Evolutionary conservation across 1,140 invertebrate species (phyloP).

Genomic region (Caenorhabditis elegans): WBcel235 BX284603.4:7592001-7592500

Average conservation of each 20-base stretch:
- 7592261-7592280: constrained; percentile 70
- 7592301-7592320: constrained; percentile 73
- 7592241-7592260: constrained; percentile 54
- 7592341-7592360: constrained; percentile 63
- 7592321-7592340: constrained; percentile 69
- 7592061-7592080: constrained; percentile 44
- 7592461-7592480: constrained; percentile 17
- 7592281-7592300: constrained; percentile 74
- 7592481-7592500: background rate
- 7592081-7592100: constrained; percentile 56
- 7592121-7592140: constrained; percentile 46
- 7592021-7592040: too few species aligned
- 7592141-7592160: constrained; percentile 50
- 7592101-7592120: constrained; percentile 52
- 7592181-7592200: background rate
- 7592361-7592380: constrained; percentile 57
- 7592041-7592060: background rate
- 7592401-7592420: background rate
- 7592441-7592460: constrained; percentile 21
- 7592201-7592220: constrained; percentile 50
- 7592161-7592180: background rate
- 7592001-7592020: constrained; percentile 13
- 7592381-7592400: constrained; percentile 3
- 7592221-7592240: constrained; percentile 24
- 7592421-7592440: constrained; percentile 22